Percentiles rank a stretch among this genome's conserved stretches.
Evolutionary conservation across 2,113 vertebrate species (phyloP).

Genomic region (Hyla sarda): DNA sequence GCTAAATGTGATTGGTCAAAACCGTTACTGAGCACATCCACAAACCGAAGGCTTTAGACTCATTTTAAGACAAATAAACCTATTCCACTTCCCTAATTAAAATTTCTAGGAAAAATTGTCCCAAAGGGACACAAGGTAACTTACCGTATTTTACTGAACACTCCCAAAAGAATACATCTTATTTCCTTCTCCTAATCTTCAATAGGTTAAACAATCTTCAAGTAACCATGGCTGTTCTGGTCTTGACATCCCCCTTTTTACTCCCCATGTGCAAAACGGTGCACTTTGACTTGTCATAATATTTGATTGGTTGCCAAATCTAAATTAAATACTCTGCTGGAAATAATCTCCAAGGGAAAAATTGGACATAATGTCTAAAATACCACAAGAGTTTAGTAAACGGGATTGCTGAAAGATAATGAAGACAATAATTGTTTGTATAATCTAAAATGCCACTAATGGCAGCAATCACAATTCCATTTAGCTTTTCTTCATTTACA

Average conservation of each 20-base stretch:
- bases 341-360: conserved; percentile 78
- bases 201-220: neutral
- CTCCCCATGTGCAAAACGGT: neutral
- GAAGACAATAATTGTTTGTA: conserved; percentile 79
- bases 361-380: conserved; percentile 70
- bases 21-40: too few relatives aligned
- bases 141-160: neutral
- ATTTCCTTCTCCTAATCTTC: neutral
- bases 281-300: conserved; percentile 71
- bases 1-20: too few relatives aligned
- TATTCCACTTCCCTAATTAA: too few relatives aligned
- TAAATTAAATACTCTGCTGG: conserved; percentile 74
- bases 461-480: conserved; percentile 76
- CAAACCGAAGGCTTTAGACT: too few relatives aligned
- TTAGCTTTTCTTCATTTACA: conserved; percentile 82
- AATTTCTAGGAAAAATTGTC: too few relatives aligned
- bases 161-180: neutral
- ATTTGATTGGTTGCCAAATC: conserved; percentile 72
- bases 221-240: neutral
- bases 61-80: too few relatives aligned
- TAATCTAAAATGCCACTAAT: conserved; percentile 81
- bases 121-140: too few relatives aligned
- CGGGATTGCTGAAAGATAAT: conserved; percentile 71
- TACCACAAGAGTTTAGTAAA: conserved; percentile 70
- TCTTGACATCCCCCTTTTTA: neutral